Evolutionary conservation across 2,113 vertebrate species (phyloP).

Genomic region (Poicephalus meyeri): DNA sequence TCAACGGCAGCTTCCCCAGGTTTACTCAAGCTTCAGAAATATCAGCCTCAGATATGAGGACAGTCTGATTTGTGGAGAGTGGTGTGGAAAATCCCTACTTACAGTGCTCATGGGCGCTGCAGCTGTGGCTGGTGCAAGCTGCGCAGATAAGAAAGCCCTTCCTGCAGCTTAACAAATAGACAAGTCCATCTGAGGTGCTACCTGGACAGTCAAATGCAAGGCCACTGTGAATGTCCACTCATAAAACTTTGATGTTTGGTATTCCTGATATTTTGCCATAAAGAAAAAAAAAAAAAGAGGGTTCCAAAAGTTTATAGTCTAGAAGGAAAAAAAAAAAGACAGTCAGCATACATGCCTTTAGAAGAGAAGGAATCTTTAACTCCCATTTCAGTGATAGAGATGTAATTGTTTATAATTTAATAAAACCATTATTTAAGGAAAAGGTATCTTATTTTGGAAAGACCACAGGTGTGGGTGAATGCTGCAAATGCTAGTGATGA

Average conservation of each 20-base stretch:
- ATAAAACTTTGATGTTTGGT: neutral
- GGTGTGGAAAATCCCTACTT: neutral
- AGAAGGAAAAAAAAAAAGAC: neutral
- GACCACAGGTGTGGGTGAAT: neutral
- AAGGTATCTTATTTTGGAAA: neutral
- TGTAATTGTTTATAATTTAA: neutral
- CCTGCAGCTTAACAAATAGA: neutral
- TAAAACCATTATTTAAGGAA: neutral
- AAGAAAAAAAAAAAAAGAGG: neutral
- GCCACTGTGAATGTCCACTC: fast-evolving
- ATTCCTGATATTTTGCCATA: neutral
- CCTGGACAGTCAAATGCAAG: neutral
- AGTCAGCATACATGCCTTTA: neutral
- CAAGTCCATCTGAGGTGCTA: neutral
- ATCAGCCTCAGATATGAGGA: neutral
- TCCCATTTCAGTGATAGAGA: neutral
- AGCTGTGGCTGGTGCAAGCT: neutral
- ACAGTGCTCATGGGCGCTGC: neutral
- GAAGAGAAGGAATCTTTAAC: neutral
- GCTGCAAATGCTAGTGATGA: neutral
- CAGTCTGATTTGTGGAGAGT: neutral
- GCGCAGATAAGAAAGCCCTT: neutral
- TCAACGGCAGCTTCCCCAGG: neutral
- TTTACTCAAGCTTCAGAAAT: neutral
- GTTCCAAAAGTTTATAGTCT: neutral